Base-by-base conservation (phyloP, 2,888 invertebrate genomes). In the Microctonus aethiopoides region DNA sequence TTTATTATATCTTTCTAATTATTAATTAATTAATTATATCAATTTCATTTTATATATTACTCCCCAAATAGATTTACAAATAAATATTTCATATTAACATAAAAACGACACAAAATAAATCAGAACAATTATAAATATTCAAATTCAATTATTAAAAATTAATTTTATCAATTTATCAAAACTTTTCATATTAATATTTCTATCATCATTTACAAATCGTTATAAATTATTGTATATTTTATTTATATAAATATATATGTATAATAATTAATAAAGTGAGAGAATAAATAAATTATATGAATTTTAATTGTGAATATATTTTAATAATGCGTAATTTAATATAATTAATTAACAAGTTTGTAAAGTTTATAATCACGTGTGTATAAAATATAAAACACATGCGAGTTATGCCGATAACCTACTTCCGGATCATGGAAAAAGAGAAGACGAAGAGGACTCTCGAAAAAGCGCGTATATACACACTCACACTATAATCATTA, bases 341-440 rank as follows among this genome's bases (percentile, higher is more conserved):
- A 36, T 16, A n/a, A n/a, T n/a, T 46, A 46, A 46, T 46, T 16
- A 16, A 46, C 9, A 1, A 46, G 1, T n/a, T 46, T n/a, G 9
- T 16, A 46, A 46, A 46, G 7, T 46, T 20, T 46, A n/a, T 46
- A 46, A 16, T 6, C 16, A 46, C 16, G 16, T 16, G 46, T 3
- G 46, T 16, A 46, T 16, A 46, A 16, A 7, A 46, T 46, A 46
- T 46, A n/a, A n/a, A n/a, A n/a, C 16, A n/a, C 16, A 46, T 41
- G 61, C 61, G 41, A 61, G 61, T 51, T 46, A 46, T 46, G n/a
- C 20, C 62, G 46, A 62, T 62, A 62, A 62, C 62, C 62, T 62
- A 62, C 62, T 62, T 62, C 62, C 51, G 51, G 70, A 74, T 72
- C 74, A 67, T 67, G 65, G 63, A 22, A 46, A 16, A 29, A 46